A percentile compares a stretch with the other conserved stretches of the same genome.
Conservation (phyloP, 2,797 vertebrate genomes). For the Xenopus petersii region DNA sequence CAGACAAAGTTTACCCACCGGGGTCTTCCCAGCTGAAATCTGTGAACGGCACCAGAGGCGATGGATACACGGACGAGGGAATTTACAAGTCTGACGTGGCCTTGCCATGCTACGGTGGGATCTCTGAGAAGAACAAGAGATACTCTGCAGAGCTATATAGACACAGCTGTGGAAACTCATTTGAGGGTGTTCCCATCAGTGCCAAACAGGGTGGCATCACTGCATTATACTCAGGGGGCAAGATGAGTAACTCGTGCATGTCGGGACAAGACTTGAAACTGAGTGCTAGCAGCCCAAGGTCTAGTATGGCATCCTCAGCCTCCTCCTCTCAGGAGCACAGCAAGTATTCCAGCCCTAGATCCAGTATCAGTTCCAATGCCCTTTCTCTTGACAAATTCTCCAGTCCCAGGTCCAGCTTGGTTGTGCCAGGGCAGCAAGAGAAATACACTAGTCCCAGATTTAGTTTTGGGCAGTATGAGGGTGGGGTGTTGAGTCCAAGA, state of each 20-base stretch:
- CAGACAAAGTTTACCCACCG: conserved; percentile 72
- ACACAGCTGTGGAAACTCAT: conserved; percentile 76
- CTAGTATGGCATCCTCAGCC: conserved; percentile 73
- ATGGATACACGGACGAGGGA: conserved; percentile 57
- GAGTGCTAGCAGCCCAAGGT: conserved; percentile 69
- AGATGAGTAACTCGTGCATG: conserved; percentile 49
- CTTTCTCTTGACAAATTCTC: conserved; percentile 55
- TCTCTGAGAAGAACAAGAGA: conserved; percentile 73
- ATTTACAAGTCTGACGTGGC: conserved; percentile 81
- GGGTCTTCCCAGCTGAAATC: conserved; percentile 68
- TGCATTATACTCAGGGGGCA: conserved; percentile 59
- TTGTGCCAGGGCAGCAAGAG: conserved; percentile 72
- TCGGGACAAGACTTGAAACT: conserved; percentile 59
- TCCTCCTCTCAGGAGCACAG: conserved; percentile 71
- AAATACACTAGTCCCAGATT: conserved; percentile 73
- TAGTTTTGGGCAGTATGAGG: conserved; percentile 71
- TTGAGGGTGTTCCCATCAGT: conserved; percentile 71
- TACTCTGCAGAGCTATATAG: conserved; percentile 79
- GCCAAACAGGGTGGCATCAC: conserved; percentile 59
- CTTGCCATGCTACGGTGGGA: conserved; percentile 81
- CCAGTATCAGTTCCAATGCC: conserved; percentile 63
- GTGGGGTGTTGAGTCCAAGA: conserved; percentile 71
- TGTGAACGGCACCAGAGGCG: conserved; percentile 63
- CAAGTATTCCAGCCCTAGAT: conserved; percentile 71
- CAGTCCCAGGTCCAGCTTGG: conserved; percentile 73